Evolutionary conservation across 2,113 vertebrate species (phyloP).

Genomic region (Chionodraco myersi): DNA sequence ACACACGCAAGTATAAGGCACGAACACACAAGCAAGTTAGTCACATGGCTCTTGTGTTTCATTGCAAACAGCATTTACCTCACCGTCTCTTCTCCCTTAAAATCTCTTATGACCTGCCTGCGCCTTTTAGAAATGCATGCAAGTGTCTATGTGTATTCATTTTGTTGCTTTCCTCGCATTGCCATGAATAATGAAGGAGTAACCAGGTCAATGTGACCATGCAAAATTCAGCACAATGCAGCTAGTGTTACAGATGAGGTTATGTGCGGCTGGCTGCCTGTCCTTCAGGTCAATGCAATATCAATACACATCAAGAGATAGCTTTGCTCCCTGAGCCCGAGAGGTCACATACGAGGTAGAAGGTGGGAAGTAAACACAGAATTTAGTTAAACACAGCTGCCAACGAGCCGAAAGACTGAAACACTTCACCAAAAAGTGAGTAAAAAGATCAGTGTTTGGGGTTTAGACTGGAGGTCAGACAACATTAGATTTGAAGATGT

Average conservation of each 20-base stretch:
- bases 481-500: neutral
- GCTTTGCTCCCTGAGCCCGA: slow-evolving; percentile 21
- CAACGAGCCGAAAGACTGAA: slow-evolving; percentile 12
- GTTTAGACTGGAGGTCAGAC: neutral
- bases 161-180: slow-evolving; percentile 59
- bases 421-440: slow-evolving; percentile 6
- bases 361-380: slow-evolving; percentile 37
- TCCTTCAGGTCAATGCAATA: slow-evolving; percentile 67
- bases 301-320: slow-evolving; percentile 55
- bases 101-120: slow-evolving; percentile 35
- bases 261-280: slow-evolving; percentile 52
- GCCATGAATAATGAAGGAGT: slow-evolving; percentile 81
- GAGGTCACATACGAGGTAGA: slow-evolving; percentile 49
- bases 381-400: slow-evolving; percentile 42
- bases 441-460: slow-evolving; percentile 20
- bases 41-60: slow-evolving; percentile 62
- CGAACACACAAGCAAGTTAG: slow-evolving; percentile 46
- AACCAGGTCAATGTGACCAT: slow-evolving; percentile 82
- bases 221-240: slow-evolving; percentile 81
- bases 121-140: slow-evolving; percentile 38
- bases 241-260: slow-evolving; percentile 79
- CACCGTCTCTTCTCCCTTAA: slow-evolving; percentile 30
- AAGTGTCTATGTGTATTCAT: slow-evolving; percentile 53
- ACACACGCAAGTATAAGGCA: slow-evolving; percentile 43
- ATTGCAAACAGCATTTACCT: slow-evolving; percentile 32